Evolutionary conservation across 1,140 invertebrate genomes (phyloP), one percentile per base, ranked within the genome.

Genomic region (Lanistes nyassanus): DNA sequence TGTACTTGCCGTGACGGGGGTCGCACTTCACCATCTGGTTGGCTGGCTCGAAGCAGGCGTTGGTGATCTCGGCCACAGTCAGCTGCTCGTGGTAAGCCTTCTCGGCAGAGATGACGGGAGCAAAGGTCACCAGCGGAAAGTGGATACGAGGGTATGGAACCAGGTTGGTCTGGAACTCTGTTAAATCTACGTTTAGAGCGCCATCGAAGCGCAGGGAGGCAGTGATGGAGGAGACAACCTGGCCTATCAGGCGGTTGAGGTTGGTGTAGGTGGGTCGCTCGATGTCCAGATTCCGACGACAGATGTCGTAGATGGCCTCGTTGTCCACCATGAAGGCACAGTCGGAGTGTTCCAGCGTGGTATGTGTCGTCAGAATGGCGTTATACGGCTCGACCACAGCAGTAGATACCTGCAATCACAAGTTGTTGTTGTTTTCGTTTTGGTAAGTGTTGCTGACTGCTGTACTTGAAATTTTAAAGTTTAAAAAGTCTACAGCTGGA

Each of bases 21-120:
- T 96, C 94, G 87, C 95, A 96, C 88, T 95, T 96, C 26, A 96
- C 94, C 95, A 96, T 95, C 91, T 96, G 95, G 90, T 95, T 96
- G 80, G 93, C 93, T 37, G 94, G 94, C 87, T 95, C 94, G 89
- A 96, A 95, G 88, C 87, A 93, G 94, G 82, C 42, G 42, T 47
- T 47, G 2, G 95, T 96, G 53, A 96, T 95, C 87, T 96, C 94
- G 47, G 93, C 92, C n/a, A 96, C 86, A 5, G 81, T 81, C 34
- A 86, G 66, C 78, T 86, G 84, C 76, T 87, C 86, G 69, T 85
- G 83, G 72, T 82, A 79, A 19, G 84, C 84, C 76, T 85, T 85
- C 76, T 84, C 82, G 34, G 77, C 72, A 37, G 80, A 82, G 58
- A 82, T 70, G 21, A 84, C 58, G 11, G 82, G 82, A 31, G 81